Evolutionary conservation across 2,113 vertebrate genomes (phyloP).

Genomic region (Ursus arctos): DNA sequence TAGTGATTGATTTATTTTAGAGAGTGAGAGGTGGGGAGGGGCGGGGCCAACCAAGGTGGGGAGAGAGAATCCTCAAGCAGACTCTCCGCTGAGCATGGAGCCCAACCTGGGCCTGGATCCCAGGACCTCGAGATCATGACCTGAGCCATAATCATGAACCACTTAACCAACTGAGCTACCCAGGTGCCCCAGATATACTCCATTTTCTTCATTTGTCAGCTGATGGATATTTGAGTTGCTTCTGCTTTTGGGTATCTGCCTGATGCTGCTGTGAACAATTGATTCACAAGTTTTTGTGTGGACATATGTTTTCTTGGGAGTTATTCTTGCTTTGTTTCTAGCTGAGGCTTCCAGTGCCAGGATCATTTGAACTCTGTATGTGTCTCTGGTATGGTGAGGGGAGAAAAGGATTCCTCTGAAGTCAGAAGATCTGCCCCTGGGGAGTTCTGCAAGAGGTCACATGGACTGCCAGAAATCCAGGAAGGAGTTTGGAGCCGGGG

Average conservation of each 20-base stretch:
- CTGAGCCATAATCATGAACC: not conserved
- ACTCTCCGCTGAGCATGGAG: not conserved
- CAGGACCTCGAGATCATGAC: not conserved
- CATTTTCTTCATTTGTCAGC: not conserved
- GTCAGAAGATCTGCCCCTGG: not conserved
- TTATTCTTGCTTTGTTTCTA: constrained; percentile 49
- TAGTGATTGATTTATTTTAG: not conserved
- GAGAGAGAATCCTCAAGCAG: not conserved
- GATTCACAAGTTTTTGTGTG: not conserved
- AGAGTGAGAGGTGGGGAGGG: not conserved
- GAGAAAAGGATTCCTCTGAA: not conserved
- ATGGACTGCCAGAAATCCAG: not conserved
- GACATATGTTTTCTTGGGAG: not conserved
- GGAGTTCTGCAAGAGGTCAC: not conserved
- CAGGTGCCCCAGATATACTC: not conserved
- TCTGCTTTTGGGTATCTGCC: not conserved
- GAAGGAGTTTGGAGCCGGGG: not conserved
- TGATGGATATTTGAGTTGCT: not conserved
- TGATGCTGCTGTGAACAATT: not conserved
- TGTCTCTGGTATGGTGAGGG: not conserved
- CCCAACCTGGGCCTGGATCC: accelerated
- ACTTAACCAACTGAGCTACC: not conserved
- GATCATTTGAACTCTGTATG: not conserved
- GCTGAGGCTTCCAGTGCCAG: not conserved
- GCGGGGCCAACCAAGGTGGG: not conserved